Base-by-base conservation (phyloP, 2,113 vertebrate species). In the Vanacampus margaritifer region DNA sequence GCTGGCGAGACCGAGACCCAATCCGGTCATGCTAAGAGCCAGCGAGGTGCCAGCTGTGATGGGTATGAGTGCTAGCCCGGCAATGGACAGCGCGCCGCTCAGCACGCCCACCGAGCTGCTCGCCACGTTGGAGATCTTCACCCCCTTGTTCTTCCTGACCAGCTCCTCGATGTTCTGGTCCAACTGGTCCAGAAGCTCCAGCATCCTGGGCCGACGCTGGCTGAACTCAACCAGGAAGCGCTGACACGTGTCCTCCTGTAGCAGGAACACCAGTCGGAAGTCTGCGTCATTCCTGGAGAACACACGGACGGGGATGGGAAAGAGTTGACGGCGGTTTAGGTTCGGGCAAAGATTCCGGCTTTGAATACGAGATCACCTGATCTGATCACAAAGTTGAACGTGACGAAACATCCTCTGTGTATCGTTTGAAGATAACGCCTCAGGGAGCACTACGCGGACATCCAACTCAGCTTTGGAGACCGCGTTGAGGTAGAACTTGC, bases 111-210 rank as follows among this genome's bases (percentile, higher is more conserved):
- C 78, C 0, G 87, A 87, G 17, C 82, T 87, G 26, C 85, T 80
- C 1, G 53, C 72, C n/a, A 87, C 79, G 28, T 75, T 84, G 75
- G 85, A 88, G 74, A 88, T 84, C 73, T 45, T 87, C 21, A 84
- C 65, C 0, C 81, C 87, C n/a, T 1, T 72, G 6, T 66, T 82
- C 85, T 86, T 86, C 7, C 6, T 61, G 72, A 83, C 84, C 0
- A 87, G 68, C 63, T 80, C 72, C 36, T 73, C 64, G 3, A 79
- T 78, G 0, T 0, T 39, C 17, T 68, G 36, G 46, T 88, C 81
- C 67, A 86, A 43, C 3, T 78, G 45, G 0, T 23, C 7, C 0
- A 86, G 79, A 60, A 61, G 79, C 71, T 79, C 13, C 32, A 61
- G 69, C 81, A 87, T 80, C 50, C 65, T 28, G 35, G 67, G 62